A percentile compares a stretch with the other conserved stretches of the same genome.
These are phyloP conservation scores for Valencia hispanica DNA, from an alignment of 2,797 vertebrate genomes.

Conservation along the genomic window DNA sequence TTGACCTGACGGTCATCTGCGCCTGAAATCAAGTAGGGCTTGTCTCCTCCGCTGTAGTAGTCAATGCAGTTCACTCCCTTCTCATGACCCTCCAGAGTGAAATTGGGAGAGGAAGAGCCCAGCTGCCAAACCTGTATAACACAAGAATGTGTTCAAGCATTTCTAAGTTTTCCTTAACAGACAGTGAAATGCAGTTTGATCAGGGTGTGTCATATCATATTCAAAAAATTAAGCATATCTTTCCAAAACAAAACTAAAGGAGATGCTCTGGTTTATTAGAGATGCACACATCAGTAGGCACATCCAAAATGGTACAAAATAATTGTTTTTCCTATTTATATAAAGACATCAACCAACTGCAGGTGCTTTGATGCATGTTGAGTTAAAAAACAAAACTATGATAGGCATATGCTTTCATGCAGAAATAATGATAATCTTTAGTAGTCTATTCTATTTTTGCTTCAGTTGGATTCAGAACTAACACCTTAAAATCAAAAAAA, in stretches of 20 bases:
- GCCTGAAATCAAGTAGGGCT: conserved; percentile 97
- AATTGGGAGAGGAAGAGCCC: conserved; percentile 96
- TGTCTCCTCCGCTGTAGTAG: conserved; percentile 98
- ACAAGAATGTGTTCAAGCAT: conserved; percentile 17
- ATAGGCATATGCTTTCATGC: not conserved
- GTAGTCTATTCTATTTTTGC: not conserved
- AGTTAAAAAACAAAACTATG: not conserved
- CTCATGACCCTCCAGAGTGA: conserved; percentile 97
- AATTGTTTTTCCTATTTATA: not conserved
- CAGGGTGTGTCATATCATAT: not conserved
- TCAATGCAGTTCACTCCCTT: conserved; percentile 99
- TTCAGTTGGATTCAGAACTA: not conserved
- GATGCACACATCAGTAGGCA: not conserved
- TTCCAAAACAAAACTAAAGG: no score
- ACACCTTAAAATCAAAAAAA: not conserved
- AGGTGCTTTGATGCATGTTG: not conserved
- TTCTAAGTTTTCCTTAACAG: not conserved
- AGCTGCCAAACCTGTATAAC: conserved; percentile 93
- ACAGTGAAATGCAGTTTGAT: not conserved
- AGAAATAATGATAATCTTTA: not conserved
- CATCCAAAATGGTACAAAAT: not conserved
- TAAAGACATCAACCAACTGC: not conserved
- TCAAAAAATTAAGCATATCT: not conserved
- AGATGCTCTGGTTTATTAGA: not conserved
- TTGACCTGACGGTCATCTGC: conserved; percentile 97